Percentiles rank a stretch among this genome's conserved stretches.
Evolutionary conservation across 2,888 invertebrate species (phyloP).

Genomic region (Euplexia lucipara): DNA sequence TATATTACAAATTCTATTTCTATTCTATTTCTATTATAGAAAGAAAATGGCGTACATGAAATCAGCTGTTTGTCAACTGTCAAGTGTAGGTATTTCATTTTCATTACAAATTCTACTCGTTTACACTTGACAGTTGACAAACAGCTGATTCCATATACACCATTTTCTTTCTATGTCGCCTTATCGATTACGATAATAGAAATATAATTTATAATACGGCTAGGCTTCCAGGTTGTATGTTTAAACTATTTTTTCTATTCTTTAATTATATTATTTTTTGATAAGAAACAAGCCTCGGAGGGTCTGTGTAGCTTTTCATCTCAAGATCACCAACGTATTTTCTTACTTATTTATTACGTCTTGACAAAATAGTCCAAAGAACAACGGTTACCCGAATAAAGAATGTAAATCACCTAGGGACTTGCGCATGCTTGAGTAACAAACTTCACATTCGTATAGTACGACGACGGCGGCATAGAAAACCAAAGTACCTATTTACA

Average conservation of each 20-base stretch:
- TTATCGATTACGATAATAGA: too few relatives aligned
- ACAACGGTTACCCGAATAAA: constrained; percentile 51
- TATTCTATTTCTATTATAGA: too few relatives aligned
- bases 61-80: too few relatives aligned
- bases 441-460: constrained; percentile 42
- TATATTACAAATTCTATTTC: too few relatives aligned
- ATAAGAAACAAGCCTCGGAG: constrained; percentile 5
- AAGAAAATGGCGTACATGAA: too few relatives aligned
- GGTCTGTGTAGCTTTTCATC: constrained; percentile 9
- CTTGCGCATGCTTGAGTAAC: constrained; percentile 40
- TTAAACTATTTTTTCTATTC: constrained; percentile 15
- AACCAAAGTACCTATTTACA: too few relatives aligned
- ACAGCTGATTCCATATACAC: too few relatives aligned
- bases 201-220: too few relatives aligned
- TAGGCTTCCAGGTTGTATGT: constrained; percentile 35
- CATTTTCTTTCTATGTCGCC: too few relatives aligned
- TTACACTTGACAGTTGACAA: too few relatives aligned
- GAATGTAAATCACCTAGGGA: constrained; percentile 54
- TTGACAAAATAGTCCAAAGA: constrained; percentile 42
- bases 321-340: constrained; percentile 39
- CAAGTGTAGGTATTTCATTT: too few relatives aligned
- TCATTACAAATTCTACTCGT: too few relatives aligned
- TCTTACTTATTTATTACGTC: constrained; percentile 31
- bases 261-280: constrained; percentile 31
- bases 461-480: constrained; percentile 12